A percentile compares a stretch with the other conserved stretches of the same genome.
phyloP scores from a whole-genome alignment of 2,888 invertebrate species.

The Leucoptera coffeella region DNA sequence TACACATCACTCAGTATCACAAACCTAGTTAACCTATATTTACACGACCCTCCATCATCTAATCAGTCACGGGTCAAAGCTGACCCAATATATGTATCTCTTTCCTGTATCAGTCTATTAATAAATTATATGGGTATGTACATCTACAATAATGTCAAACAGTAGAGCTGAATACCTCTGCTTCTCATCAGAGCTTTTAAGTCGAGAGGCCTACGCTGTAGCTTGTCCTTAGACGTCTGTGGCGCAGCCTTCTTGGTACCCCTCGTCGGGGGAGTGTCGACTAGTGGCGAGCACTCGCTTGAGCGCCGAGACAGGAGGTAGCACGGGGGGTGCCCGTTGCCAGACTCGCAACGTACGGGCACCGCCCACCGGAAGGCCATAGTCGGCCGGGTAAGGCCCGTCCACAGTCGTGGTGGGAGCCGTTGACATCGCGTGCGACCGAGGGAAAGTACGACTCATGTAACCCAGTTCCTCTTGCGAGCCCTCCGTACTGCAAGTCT shows the following conservation, averaged over 20 bases:
- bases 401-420: conserved; percentile 45
- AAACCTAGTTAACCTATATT: conserved; percentile 34
- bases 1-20: conserved; percentile 43
- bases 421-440: conserved; percentile 30
- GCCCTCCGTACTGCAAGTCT: conserved; percentile 51
- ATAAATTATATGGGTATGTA: conserved; percentile 43
- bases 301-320: conserved; percentile 78
- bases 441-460: conserved; percentile 56
- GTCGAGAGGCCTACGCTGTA: too few species aligned
- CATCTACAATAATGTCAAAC: too few species aligned
- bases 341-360: conserved; percentile 80
- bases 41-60: conserved; percentile 29
- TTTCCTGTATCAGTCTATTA: conserved; percentile 36
- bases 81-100: conserved; percentile 43
- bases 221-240: conserved; percentile 79
- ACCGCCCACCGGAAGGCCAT: conserved; percentile 65
- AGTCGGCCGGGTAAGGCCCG: conserved; percentile 67
- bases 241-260: conserved; percentile 88
- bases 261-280: conserved; percentile 84
- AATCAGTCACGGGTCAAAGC: conserved; percentile 46
- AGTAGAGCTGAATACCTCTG: too few species aligned
- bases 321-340: conserved; percentile 81
- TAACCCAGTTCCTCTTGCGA: conserved; percentile 58
- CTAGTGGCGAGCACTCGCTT: conserved; percentile 79
- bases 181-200: too few species aligned